Percentiles rank a stretch among this genome's conserved stretches.
Evolutionary conservation across 2,113 vertebrate species (phyloP).

Genomic region (Otolemur garnettii): DNA sequence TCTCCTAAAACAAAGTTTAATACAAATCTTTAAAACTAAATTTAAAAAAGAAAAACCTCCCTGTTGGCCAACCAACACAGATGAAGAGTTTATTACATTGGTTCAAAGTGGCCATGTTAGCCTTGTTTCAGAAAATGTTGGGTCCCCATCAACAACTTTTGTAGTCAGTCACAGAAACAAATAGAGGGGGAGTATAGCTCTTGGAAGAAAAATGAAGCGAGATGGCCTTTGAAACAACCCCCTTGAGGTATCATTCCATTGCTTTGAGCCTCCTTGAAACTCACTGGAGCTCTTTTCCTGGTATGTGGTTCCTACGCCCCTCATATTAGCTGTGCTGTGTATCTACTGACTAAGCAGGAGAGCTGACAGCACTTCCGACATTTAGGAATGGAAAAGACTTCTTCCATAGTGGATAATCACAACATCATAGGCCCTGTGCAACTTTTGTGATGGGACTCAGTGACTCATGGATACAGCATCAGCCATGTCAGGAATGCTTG

Average conservation of each 20-base stretch:
- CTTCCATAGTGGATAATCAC: neutral
- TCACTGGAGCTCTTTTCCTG: neutral
- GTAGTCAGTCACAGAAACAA: neutral
- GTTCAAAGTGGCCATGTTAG: neutral
- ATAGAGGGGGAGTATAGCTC: neutral
- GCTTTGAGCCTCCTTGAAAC: neutral
- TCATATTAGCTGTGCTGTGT: neutral
- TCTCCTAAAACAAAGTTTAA: conserved; percentile 3
- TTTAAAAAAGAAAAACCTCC: neutral
- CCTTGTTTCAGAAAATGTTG: neutral
- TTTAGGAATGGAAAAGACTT: conserved; percentile 7
- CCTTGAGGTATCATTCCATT: neutral
- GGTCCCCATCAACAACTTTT: neutral
- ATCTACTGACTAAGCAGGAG: conserved; percentile 29
- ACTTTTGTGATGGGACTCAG: neutral
- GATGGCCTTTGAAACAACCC: too few relatives aligned
- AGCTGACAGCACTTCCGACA: conserved; percentile 3
- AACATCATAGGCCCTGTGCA: neutral
- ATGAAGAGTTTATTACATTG: neutral
- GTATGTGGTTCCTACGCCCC: conserved; percentile 9
- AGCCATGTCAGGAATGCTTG: neutral
- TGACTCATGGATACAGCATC: neutral
- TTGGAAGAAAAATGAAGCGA: neutral
- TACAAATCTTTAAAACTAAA: neutral
- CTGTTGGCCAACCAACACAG: neutral